Percentiles rank a stretch among this genome's conserved stretches.
phyloP scores from a whole-genome alignment of 1,140 invertebrate species.

The Drosophila chauvacae region DNA sequence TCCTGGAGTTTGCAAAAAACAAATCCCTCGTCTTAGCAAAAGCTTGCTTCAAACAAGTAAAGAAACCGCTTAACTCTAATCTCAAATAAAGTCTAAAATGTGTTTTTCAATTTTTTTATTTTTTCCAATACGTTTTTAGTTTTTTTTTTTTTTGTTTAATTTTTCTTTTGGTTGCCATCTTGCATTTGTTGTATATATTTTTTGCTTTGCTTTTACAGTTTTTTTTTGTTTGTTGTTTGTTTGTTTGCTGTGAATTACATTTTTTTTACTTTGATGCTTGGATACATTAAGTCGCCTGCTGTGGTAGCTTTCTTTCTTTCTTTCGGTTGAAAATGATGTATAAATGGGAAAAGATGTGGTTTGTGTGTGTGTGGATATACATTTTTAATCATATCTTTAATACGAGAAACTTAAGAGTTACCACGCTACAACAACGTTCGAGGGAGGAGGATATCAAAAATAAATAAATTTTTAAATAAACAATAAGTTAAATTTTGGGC shows the following conservation, averaged over 20 bases:
- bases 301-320: conserved; percentile 8
- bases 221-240: conserved; percentile 48
- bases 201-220: conserved; percentile 62
- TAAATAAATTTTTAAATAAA: conserved; percentile 33
- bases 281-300: conserved; percentile 41
- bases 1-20: too few relatives aligned
- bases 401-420: conserved; percentile 46
- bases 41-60: too few relatives aligned
- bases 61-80: neutral
- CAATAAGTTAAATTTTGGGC: conserved; percentile 20
- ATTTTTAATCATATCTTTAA: conserved; percentile 34
- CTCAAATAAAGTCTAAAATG: neutral
- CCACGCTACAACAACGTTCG: conserved; percentile 38
- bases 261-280: conserved; percentile 47
- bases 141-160: conserved; percentile 50
- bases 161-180: conserved; percentile 63
- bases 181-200: conserved; percentile 65
- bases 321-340: conserved; percentile 11
- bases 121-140: conserved; percentile 70
- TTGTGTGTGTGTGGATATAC: conserved; percentile 6
- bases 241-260: conserved; percentile 73
- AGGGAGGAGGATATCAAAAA: conserved; percentile 29
- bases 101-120: conserved; percentile 83
- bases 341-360: conserved; percentile 15
- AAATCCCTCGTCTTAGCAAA: too few relatives aligned